Percentiles rank a stretch among this genome's conserved stretches.
Evolutionary conservation across 64 coral and sea anemone genomes (phyloP).

Genomic region (Acropora tenuis): DNA sequence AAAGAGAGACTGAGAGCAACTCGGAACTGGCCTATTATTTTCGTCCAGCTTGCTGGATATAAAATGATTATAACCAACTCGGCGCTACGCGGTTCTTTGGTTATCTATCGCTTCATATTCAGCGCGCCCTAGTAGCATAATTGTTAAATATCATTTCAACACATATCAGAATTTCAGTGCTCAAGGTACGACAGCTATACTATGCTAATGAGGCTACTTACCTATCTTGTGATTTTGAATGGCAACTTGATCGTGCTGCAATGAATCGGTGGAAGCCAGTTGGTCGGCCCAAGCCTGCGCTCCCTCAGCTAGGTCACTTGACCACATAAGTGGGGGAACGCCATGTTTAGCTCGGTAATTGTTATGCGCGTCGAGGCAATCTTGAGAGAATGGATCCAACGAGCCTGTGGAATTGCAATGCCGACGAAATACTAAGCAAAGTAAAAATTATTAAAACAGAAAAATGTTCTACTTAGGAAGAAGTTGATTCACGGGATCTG

Average conservation of each 20-base stretch:
- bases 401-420: not conserved
- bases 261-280: conserved; percentile 72
- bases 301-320: conserved; percentile 68
- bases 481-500: no score
- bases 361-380: conserved; percentile 92
- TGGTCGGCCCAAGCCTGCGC: conserved; percentile 90
- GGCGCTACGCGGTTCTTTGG: no score
- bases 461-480: not conserved
- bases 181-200: no score
- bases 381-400: conserved; percentile 78
- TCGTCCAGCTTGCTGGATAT: no score
- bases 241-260: conserved; percentile 68
- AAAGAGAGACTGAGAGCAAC: no score
- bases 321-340: conserved; percentile 88
- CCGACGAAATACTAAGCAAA: no score
- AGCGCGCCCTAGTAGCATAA: no score
- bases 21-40: no score
- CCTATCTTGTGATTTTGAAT: conserved; percentile 42
- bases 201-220: not conserved
- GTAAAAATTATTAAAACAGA: not conserved
- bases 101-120: no score
- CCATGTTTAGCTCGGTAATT: conserved; percentile 83
- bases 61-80: no score
- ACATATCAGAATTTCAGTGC: no score
- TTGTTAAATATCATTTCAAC: no score